Evolutionary conservation across 2,888 invertebrate genomes (phyloP), one percentile per base, ranked within the genome.

Genomic region (Cosmia trapezina): DNA sequence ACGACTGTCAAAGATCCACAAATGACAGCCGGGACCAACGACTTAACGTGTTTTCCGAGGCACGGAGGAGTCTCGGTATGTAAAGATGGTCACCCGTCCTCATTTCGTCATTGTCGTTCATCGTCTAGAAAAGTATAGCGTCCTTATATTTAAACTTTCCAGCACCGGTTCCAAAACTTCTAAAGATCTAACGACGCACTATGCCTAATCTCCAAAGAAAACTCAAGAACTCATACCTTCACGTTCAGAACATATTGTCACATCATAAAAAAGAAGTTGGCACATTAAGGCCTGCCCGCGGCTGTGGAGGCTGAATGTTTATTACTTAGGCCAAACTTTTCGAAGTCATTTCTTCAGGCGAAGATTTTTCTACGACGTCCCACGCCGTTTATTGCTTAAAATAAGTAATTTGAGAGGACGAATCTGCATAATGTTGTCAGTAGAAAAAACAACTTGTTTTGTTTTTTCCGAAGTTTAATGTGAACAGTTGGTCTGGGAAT

Each of bases 331-430:
- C 89, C 88, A 85, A 81, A 84, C 81, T 73, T 86, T 82, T 79
- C 53, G 87, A 83, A 83, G 89, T 89, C 89, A 91, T 90, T 90
- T 88, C 90, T 90, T 87, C 77, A 78, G 87, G 89, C 90, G 92
- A 92, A 93, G 93, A 94, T 93, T 94, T 94, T 94, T 93, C 91
- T 93, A 92, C 92, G 90, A 89, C 89, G 90, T 92, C 92, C 89
- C 91, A 90, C 89, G 89, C 91, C 92, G 93, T 95, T 95, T 95
- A 94, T 94, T 93, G 93, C 94, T 91, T 92, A 93, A 94, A 81
- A 95, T 94, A 94, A 94, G 95, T 94, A 94, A 94, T 94, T 94
- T 93, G 85, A 88, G 88, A 91, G 90, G 91, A 92, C 91, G 90
- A 92, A 95, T 95, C 92, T 95, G 93, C 95, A 95, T 95, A 95